These are phyloP conservation scores for Acromyrmex heyeri DNA, from an alignment of 1,140 invertebrate genomes.

Conservation along the genomic window DNA sequence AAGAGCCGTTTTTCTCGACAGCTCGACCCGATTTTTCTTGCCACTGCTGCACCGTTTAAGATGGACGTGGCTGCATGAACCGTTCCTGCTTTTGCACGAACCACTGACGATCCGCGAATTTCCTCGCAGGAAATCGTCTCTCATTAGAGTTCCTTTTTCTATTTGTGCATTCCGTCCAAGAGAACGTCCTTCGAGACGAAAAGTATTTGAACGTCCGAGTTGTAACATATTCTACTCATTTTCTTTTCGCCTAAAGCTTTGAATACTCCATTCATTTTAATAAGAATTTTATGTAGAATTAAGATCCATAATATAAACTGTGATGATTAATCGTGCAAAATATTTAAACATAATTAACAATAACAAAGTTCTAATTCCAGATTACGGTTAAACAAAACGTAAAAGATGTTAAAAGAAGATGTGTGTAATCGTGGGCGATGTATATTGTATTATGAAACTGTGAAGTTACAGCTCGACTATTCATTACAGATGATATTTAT, in stretches of 20 bases:
- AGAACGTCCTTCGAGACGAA: not conserved
- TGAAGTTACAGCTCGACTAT: not conserved
- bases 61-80: conserved; percentile 18
- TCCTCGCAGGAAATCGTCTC: conserved; percentile 9
- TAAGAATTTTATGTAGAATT: not conserved
- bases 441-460: not conserved
- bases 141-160: conserved; percentile 30
- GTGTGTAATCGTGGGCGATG: not conserved
- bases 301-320: not conserved
- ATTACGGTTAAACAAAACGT: not conserved
- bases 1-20: conserved; percentile 54
- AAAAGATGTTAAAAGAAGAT: not conserved
- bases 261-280: not conserved
- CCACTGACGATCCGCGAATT: not conserved
- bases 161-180: not conserved
- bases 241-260: not conserved
- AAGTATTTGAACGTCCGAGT: not conserved
- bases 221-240: not conserved
- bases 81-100: conserved; percentile 1
- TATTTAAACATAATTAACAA: not conserved
- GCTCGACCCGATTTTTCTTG: conserved; percentile 31
- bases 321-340: not conserved
- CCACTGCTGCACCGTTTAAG: not conserved
- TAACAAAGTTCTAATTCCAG: not conserved
- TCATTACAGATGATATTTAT: not conserved